These are phyloP conservation scores for Gymnobelideus leadbeateri DNA, from an alignment of 2,113 vertebrate species.

Conservation along the genomic window DNA sequence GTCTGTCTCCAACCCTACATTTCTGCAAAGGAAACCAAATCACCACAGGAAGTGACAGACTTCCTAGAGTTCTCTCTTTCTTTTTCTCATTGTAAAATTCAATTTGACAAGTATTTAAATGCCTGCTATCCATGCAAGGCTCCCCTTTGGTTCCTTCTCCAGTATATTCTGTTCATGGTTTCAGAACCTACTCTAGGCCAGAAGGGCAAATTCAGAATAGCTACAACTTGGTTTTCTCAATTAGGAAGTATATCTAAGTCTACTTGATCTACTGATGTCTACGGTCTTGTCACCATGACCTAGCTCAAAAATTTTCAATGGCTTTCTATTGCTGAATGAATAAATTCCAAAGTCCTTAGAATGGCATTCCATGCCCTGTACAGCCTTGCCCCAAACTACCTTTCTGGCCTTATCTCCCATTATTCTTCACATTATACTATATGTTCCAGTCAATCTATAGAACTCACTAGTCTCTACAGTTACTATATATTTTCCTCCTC, in stretches of 20 bases:
- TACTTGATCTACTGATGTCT: neutral
- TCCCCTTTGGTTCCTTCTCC: neutral
- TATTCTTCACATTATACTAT: neutral
- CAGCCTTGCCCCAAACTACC: neutral
- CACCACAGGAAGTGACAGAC: neutral
- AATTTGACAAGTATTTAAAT: neutral
- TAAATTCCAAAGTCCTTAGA: neutral
- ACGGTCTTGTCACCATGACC: neutral
- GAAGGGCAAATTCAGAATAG: neutral
- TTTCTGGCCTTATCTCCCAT: neutral
- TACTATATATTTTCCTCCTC: neutral
- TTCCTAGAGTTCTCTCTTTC: neutral
- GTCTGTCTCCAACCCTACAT: slow-evolving; percentile 87
- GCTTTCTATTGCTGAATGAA: neutral
- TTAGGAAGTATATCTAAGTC: neutral
- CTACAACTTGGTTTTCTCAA: neutral
- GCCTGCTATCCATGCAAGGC: neutral
- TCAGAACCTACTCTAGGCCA: neutral
- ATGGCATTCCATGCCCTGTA: neutral
- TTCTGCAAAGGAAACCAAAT: slow-evolving; percentile 81
- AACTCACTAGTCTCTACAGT: neutral
- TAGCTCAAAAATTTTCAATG: too few relatives aligned
- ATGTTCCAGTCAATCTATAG: neutral
- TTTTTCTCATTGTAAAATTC: neutral
- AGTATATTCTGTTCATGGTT: neutral